Conservation (phyloP, 2,113 vertebrate genomes). For the Epinephelus fuscoguttatus region DNA sequence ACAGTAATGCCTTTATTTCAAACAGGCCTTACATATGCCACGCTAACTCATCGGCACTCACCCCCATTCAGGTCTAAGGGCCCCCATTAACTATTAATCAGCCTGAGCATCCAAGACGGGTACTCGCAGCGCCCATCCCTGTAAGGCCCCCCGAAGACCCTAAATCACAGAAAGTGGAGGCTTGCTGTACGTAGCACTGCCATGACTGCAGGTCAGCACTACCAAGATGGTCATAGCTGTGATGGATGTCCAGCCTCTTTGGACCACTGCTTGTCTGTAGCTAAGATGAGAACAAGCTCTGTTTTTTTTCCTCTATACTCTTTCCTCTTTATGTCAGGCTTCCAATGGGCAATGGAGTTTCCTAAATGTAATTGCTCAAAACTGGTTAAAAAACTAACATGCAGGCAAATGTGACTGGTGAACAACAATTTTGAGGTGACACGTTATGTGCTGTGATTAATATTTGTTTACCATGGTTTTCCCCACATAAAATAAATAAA, state of each 20-base stretch:
- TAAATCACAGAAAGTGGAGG: conserved; percentile 51
- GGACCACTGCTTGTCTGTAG: neutral
- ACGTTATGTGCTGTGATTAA: too few relatives aligned
- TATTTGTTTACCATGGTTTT: too few relatives aligned
- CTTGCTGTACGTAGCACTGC: neutral
- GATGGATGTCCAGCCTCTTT: conserved; percentile 53
- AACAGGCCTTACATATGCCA: conserved; percentile 12
- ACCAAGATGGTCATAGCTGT: conserved; percentile 31
- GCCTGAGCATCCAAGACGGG: conserved; percentile 26
- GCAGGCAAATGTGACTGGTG: too few relatives aligned
- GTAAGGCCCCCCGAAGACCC: conserved; percentile 45
- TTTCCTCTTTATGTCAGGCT: conserved; percentile 5
- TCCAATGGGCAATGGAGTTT: neutral
- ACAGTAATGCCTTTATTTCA: conserved; percentile 46
- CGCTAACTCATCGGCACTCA: conserved; percentile 29
- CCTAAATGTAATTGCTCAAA: too few relatives aligned
- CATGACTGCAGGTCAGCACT: conserved; percentile 51
- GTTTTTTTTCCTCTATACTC: neutral
- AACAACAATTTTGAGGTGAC: too few relatives aligned
- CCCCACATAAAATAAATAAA: too few relatives aligned
- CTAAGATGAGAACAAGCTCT: conserved; percentile 11
- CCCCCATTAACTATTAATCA: conserved; percentile 56
- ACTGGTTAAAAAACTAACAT: too few relatives aligned
- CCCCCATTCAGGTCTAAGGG: conserved; percentile 9
- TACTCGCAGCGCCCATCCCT: neutral